phyloP scores from a whole-genome alignment of 2,888 invertebrate species.

The Glyphotaelius pellucidus region DNA sequence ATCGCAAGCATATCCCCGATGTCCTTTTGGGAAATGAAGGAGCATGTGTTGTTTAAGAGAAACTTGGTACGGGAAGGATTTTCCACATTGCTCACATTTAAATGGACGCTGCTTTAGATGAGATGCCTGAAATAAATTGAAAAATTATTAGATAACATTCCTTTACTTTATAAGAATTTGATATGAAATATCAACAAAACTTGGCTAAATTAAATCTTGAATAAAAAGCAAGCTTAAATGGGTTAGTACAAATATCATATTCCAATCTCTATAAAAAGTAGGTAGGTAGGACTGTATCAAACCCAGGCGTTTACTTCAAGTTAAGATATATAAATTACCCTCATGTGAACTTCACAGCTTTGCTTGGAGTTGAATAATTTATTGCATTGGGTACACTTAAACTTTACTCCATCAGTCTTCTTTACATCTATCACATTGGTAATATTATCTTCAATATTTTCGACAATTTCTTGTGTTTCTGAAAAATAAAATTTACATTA shows the following conservation, averaged over 20 bases:
- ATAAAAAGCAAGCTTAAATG: neutral
- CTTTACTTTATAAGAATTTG: neutral
- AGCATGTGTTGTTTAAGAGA: conserved; percentile 79
- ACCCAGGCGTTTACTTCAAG: neutral
- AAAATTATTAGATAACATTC: neutral
- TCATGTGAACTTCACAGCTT: conserved; percentile 79
- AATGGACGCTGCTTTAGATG: conserved; percentile 79
- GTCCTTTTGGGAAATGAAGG: conserved; percentile 75
- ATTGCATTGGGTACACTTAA: conserved; percentile 78
- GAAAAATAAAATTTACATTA: neutral
- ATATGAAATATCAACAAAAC: neutral
- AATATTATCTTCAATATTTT: neutral
- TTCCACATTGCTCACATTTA: conserved; percentile 79
- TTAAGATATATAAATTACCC: conserved; percentile 69
- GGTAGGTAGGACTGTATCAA: neutral
- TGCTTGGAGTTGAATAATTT: conserved; percentile 80
- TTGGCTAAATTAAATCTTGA: neutral
- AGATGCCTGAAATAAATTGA: conserved; percentile 71
- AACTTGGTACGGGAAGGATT: conserved; percentile 79
- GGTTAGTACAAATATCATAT: neutral
- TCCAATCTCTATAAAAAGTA: neutral
- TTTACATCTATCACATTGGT: neutral
- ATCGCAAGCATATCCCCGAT: conserved; percentile 80
- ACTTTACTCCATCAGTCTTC: conserved; percentile 66
- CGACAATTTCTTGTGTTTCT: neutral